A percentile compares a stretch with the other conserved stretches of the same genome.
Evolutionary conservation across 2,113 vertebrate species (phyloP).

Genomic region (Tricholaema leucomelas): DNA sequence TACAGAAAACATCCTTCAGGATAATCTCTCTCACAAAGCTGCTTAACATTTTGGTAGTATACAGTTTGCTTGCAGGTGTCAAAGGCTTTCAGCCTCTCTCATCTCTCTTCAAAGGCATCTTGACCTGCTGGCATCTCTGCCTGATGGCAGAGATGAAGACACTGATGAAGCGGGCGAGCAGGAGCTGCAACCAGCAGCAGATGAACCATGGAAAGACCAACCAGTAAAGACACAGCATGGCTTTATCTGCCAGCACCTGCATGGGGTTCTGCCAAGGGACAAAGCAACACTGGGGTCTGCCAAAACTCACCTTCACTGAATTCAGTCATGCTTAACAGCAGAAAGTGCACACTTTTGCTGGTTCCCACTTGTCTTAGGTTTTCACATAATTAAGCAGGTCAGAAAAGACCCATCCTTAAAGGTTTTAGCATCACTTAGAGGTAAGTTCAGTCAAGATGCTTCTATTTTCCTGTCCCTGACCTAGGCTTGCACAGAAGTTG

Average conservation of each 20-base stretch:
- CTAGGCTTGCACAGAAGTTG: neutral
- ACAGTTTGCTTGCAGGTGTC: constrained; percentile 16
- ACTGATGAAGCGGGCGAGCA: neutral
- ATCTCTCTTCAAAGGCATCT: neutral
- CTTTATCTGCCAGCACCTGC: neutral
- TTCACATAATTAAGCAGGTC: no score
- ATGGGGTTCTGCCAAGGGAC: rapidly evolving
- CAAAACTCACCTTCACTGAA: neutral
- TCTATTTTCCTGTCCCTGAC: neutral
- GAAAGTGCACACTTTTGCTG: rapidly evolving
- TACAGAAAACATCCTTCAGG: constrained; percentile 6
- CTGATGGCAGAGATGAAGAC: no score
- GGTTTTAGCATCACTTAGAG: no score
- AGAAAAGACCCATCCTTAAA: no score
- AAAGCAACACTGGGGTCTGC: rapidly evolving
- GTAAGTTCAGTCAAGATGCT: neutral
- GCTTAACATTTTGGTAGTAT: constrained; percentile 12
- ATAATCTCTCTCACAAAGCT: constrained; percentile 51
- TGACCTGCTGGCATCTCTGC: neutral
- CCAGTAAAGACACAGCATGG: rapidly evolving
- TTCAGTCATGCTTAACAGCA: neutral
- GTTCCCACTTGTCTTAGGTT: neutral
- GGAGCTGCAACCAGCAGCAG: rapidly evolving
- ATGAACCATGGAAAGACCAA: rapidly evolving
- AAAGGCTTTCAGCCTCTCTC: constrained; percentile 5